Percentiles rank a stretch among this genome's conserved stretches.
Conservation (phyloP, 2,113 vertebrate genomes). For the Charadrius vociferus region DNA sequence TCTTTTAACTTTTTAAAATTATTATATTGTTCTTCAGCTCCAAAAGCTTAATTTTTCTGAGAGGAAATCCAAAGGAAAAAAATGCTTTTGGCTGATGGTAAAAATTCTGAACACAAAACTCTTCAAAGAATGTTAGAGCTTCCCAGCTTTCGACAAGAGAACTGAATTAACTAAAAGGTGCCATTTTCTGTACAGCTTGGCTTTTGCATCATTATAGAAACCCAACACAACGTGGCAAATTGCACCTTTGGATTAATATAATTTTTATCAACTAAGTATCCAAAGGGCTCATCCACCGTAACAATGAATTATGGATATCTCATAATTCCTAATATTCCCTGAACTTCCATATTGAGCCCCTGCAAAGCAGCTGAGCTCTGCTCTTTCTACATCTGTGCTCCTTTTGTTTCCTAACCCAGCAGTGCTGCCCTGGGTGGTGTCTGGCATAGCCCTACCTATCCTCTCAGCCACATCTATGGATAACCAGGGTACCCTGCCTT, state of each 20-base stretch:
- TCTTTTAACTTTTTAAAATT: not conserved
- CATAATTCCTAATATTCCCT: not conserved
- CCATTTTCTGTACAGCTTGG: not conserved
- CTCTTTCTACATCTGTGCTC: not conserved
- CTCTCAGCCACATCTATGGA: not conserved
- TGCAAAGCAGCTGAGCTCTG: not conserved
- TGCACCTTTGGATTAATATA: not conserved
- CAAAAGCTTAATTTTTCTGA: not conserved
- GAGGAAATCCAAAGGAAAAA: not conserved
- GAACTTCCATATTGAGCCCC: not conserved
- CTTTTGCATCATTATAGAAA: not conserved
- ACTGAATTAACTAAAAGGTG: not conserved
- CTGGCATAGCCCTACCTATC: not conserved
- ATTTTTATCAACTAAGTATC: not conserved
- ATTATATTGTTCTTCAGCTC: not conserved
- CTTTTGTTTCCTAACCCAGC: not conserved
- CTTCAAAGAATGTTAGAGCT: not conserved
- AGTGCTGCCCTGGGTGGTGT: not conserved
- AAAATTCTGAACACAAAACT: not conserved
- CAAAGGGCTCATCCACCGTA: not conserved
- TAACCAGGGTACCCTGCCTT: not conserved
- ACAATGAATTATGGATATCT: not conserved
- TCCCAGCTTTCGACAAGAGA: not conserved
- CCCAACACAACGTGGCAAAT: not conserved
- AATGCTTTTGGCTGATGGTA: not conserved